Percentiles rank a stretch among this genome's conserved stretches.
Conservation (phyloP, 2,888 invertebrate genomes). For the Calliopum simillimum region DNA sequence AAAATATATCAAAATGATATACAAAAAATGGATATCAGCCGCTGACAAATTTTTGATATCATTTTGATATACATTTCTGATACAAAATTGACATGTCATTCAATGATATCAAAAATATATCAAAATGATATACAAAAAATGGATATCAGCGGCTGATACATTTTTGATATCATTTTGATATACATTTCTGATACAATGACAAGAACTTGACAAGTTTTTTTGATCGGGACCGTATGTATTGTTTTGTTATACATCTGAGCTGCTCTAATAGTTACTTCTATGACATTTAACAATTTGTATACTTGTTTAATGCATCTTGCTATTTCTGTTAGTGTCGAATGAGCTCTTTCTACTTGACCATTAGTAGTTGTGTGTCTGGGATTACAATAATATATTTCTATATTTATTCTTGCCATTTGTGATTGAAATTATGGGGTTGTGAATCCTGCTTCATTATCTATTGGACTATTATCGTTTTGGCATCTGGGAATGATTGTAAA, state of each 20-base stretch:
- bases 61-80: too few relatives aligned
- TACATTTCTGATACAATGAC: too few relatives aligned
- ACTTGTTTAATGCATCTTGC: slow-evolving; percentile 29
- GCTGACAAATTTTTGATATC: too few relatives aligned
- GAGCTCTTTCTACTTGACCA: slow-evolving; percentile 28
- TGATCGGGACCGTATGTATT: slow-evolving; percentile 34
- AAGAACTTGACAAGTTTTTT: slow-evolving; percentile 31
- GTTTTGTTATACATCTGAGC: slow-evolving; percentile 35
- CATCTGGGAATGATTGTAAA: slow-evolving; percentile 30
- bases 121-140: too few relatives aligned
- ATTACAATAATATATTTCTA: slow-evolving; percentile 34
- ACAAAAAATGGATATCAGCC: too few relatives aligned
- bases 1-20: too few relatives aligned
- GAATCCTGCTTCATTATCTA: slow-evolving; percentile 31
- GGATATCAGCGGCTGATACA: too few relatives aligned
- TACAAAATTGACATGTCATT: too few relatives aligned
- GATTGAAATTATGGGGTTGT: slow-evolving; percentile 39
- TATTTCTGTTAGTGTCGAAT: slow-evolving; percentile 33
- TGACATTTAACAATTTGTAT: slow-evolving; percentile 17
- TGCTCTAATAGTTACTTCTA: slow-evolving; percentile 29
- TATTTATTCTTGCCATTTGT: slow-evolving; percentile 36
- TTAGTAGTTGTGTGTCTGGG: slow-evolving; percentile 24
- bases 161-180: too few relatives aligned
- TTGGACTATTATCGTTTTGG: slow-evolving; percentile 7
- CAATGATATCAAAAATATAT: too few relatives aligned